Percentiles rank a stretch among this genome's conserved stretches.
Conservation (phyloP, 2,113 vertebrate genomes). For the Spizaetus ornatus region DNA sequence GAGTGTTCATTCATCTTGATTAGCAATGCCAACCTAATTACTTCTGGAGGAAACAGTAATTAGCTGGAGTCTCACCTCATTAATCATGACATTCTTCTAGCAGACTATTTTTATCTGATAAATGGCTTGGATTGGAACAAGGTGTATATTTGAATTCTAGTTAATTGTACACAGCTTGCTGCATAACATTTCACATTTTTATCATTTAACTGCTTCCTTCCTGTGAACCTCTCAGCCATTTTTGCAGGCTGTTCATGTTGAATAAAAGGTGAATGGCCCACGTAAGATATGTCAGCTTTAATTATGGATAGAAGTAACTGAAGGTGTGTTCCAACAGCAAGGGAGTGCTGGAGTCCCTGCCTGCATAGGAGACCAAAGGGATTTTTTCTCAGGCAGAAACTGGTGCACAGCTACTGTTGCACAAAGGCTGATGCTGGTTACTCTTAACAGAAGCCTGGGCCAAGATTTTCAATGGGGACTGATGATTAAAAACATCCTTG, state of each 20-base stretch:
- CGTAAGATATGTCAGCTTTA: constrained; percentile 27
- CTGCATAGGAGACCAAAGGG: not conserved
- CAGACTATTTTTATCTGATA: constrained; percentile 98
- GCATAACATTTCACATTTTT: constrained; percentile 75
- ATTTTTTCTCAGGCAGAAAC: not conserved
- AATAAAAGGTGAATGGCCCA: constrained; percentile 19
- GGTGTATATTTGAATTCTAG: constrained; percentile 89
- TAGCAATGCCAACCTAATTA: constrained; percentile 97
- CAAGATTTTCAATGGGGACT: not conserved
- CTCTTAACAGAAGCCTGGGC: not conserved
- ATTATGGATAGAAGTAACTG: not conserved
- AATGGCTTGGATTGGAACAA: constrained; percentile 92
- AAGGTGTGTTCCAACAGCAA: not conserved
- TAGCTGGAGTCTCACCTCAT: constrained; percentile 98
- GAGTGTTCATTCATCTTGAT: constrained; percentile 90
- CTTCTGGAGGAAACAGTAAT: constrained; percentile 98
- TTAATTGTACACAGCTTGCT: constrained; percentile 93
- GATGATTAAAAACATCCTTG: not conserved
- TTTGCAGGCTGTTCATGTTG: not conserved
- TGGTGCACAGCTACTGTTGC: not conserved
- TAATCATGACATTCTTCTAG: constrained; percentile 97
- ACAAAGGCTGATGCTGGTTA: not conserved
- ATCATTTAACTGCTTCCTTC: constrained; percentile 80
- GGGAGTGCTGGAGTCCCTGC: not conserved
- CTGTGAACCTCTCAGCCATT: constrained; percentile 56